Conservation (phyloP, 2,888 invertebrate genomes). For the Brachynemurus nebulosus region DNA sequence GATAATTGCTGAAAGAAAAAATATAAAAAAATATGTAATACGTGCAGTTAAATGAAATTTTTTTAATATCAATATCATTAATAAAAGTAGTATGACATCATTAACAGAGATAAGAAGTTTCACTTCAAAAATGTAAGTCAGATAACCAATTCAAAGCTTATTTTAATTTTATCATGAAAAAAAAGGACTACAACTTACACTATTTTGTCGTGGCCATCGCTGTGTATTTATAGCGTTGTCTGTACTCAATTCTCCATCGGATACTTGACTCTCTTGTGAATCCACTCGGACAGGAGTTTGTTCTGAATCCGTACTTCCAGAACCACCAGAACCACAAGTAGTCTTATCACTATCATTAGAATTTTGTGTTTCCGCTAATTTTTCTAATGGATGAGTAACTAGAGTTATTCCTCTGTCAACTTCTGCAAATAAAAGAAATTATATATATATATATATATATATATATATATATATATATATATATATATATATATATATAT, state of each 20-base stretch:
- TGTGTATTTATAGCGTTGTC: constrained; percentile 28
- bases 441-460: no score
- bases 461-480: no score
- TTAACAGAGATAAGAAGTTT: no score
- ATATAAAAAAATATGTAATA: constrained; percentile 6
- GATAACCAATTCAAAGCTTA: no score
- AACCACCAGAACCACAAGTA: constrained; percentile 48
- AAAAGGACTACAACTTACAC: no score
- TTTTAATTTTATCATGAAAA: no score
- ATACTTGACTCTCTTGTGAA: constrained; percentile 68
- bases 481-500: no score
- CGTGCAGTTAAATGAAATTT: no score
- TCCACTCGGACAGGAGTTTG: constrained; percentile 65
- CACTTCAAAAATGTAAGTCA: no score
- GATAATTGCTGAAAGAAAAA: constrained; percentile 46
- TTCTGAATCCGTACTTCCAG: constrained; percentile 71
- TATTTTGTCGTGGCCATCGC: constrained; percentile 70
- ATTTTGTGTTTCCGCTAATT: constrained; percentile 38
- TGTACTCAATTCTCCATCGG: constrained; percentile 43
- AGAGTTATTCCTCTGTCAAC: constrained; percentile 38
- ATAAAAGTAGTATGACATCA: no score
- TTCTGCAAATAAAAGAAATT: constrained; percentile 25
- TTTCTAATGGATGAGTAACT: constrained; percentile 35
- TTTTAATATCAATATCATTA: no score
- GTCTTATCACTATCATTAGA: constrained; percentile 56